Conservation (phyloP, 2,888 invertebrate genomes). For the Petrophora chlorosata region DNA sequence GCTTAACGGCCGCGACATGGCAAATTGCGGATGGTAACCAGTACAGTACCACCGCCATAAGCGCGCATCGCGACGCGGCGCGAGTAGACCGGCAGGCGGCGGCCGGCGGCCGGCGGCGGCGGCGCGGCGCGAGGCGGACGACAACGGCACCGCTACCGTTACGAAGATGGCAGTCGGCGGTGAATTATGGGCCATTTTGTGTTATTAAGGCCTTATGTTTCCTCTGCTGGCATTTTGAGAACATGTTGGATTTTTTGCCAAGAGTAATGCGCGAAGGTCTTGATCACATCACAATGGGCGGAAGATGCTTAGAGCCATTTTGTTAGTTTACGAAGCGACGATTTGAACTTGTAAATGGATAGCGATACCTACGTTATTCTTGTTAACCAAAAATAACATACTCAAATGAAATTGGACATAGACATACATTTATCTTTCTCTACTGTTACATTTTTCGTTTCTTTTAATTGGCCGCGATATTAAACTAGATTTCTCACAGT, state of each 20-base stretch:
- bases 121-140: conserved; percentile 23
- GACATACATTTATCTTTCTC: no score
- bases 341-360: no score
- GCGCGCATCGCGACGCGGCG: not conserved
- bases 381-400: no score
- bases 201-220: conserved; percentile 22
- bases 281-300: conserved; percentile 10
- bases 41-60: not conserved
- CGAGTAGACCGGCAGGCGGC: conserved; percentile 20
- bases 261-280: conserved; percentile 2
- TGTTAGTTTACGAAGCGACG: no score
- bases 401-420: no score
- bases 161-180: conserved; percentile 13
- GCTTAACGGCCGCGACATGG: not conserved
- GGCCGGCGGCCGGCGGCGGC: conserved; percentile 20
- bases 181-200: conserved; percentile 25
- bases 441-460: not conserved
- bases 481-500: conserved; percentile 6
- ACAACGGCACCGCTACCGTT: conserved; percentile 34
- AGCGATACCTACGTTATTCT: no score
- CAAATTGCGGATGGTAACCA: not conserved
- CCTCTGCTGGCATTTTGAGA: not conserved
- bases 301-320: no score
- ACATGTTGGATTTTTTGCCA: not conserved
- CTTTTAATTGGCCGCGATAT: not conserved